Evolutionary conservation across 2,888 invertebrate genomes (phyloP).

Genomic region (Nomada hirtipes): DNA sequence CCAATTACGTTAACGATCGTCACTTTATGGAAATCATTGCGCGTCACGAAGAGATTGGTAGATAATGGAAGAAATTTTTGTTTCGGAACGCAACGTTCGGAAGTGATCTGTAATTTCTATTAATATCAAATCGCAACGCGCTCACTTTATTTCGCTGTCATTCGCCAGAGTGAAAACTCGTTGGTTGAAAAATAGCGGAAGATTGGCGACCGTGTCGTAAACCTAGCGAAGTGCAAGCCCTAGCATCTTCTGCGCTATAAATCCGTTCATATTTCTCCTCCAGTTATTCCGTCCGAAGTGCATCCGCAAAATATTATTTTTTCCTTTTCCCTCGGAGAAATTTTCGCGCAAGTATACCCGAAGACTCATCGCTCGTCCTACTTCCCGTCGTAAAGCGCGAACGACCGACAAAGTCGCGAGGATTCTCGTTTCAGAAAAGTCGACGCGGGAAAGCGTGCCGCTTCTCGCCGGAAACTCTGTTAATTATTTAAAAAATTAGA

Average conservation of each 20-base stretch:
- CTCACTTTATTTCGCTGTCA: conserved; percentile 4
- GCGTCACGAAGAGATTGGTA: no score
- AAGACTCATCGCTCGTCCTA: not conserved
- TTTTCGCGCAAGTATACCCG: not conserved
- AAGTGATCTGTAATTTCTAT: not conserved
- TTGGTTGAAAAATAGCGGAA: conserved; percentile 26
- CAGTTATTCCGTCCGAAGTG: not conserved
- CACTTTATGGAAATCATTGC: no score
- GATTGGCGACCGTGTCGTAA: conserved; percentile 21
- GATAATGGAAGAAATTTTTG: no score
- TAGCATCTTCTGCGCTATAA: conserved; percentile 3
- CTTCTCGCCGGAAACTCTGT: not conserved
- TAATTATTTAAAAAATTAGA: conserved; percentile 42
- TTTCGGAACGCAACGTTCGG: not conserved
- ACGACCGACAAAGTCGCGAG: not conserved
- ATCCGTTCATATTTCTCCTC: conserved; percentile 8
- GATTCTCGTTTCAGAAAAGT: not conserved
- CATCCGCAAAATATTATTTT: conserved; percentile 16
- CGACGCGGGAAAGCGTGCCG: conserved; percentile 10
- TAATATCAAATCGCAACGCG: not conserved
- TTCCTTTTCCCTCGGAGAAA: not conserved
- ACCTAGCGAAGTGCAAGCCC: not conserved
- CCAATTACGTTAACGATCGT: no score
- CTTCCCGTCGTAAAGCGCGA: not conserved
- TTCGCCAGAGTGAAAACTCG: conserved; percentile 28